These are phyloP conservation scores for Cinclus cinclus DNA, from an alignment of 2,113 vertebrate genomes.

Conservation along the genomic window DNA sequence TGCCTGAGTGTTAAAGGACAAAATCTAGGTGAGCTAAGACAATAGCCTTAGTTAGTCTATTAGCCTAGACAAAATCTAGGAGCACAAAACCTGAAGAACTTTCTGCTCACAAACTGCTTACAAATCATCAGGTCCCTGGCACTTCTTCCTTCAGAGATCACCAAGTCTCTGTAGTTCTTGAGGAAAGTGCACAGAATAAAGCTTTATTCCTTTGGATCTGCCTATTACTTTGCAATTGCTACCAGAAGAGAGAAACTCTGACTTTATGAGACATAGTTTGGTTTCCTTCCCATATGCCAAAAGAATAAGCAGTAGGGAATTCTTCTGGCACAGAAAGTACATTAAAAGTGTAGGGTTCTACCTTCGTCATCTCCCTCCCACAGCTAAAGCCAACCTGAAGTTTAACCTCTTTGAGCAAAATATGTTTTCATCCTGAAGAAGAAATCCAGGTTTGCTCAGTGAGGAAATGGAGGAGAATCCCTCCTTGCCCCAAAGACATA, in stretches of 20 bases:
- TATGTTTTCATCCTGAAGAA: neutral
- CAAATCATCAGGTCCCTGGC: neutral
- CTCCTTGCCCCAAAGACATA: neutral
- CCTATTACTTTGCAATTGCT: neutral
- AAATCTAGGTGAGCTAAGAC: neutral
- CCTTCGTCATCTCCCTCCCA: neutral
- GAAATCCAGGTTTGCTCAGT: neutral
- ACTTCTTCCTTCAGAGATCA: neutral
- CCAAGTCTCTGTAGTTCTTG: neutral
- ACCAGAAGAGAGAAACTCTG: neutral
- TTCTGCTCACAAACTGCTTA: neutral
- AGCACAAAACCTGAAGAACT: neutral
- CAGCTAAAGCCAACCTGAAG: neutral
- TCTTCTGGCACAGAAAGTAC: neutral
- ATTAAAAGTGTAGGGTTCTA: neutral
- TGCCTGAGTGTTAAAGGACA: neutral
- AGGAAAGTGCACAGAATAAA: neutral
- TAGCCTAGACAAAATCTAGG: no score
- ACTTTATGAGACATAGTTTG: neutral
- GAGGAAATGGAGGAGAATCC: neutral
- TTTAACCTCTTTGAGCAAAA: neutral
- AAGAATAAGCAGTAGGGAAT: neutral
- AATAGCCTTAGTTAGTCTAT: no score
- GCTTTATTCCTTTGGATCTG: neutral
- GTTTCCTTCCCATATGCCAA: neutral